Percentiles rank a stretch among this genome's conserved stretches.
phyloP scores from a whole-genome alignment of 2,797 vertebrate species.

The Lepilemur septentrionalis region DNA sequence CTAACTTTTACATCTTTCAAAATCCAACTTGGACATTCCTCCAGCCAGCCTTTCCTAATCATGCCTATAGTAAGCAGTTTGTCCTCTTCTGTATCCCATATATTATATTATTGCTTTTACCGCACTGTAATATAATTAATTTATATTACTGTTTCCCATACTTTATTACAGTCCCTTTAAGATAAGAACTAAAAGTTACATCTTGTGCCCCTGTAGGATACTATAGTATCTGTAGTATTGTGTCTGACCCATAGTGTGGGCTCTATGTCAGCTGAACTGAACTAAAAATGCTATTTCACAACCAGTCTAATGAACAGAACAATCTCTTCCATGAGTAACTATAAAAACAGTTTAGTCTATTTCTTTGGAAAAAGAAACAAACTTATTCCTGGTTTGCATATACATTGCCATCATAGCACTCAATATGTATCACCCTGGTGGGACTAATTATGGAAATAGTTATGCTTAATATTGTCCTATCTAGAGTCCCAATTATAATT shows the following conservation, averaged over 20 bases:
- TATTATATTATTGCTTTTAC: neutral
- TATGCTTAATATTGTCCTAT: neutral
- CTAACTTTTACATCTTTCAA: neutral
- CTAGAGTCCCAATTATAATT: neutral
- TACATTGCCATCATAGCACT: neutral
- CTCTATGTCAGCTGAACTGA: neutral
- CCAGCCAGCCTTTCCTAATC: neutral
- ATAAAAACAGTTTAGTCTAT: slow-evolving; percentile 66
- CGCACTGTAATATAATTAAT: neutral
- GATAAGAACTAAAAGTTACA: neutral
- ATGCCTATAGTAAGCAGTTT: neutral
- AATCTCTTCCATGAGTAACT: slow-evolving; percentile 70
- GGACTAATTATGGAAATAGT: neutral
- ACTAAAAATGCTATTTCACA: slow-evolving; percentile 67
- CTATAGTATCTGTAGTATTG: neutral
- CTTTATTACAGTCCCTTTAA: neutral
- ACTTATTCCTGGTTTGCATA: neutral
- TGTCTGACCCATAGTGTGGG: neutral
- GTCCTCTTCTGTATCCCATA: neutral
- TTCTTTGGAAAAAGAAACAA: slow-evolving; percentile 52
- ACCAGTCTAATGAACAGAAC: slow-evolving; percentile 65
- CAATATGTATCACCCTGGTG: neutral
- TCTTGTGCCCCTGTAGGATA: neutral
- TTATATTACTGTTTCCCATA: neutral
- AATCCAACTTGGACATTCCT: neutral